Base-by-base conservation (phyloP, 37 sponge, comb jelly and placozoan species). In the Crambe crambe region DNA sequence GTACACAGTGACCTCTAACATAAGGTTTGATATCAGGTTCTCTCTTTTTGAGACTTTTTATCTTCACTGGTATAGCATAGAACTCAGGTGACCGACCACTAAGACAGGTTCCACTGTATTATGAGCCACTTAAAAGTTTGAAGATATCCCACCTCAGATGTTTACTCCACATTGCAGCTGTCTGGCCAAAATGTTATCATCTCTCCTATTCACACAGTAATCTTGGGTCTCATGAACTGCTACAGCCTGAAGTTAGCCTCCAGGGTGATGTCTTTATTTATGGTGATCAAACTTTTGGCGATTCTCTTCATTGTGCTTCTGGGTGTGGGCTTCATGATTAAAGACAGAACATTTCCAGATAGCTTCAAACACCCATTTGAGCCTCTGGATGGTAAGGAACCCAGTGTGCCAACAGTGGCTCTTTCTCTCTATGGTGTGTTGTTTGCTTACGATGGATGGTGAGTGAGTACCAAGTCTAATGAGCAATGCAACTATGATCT, bases 361-460 rank as follows among this genome's bases (percentile, higher is more conserved):
- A 20, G 2, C 21, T 32, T 69, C 30, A 67, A 57, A 0, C 56
- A 68, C 17, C 70, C 70, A 29, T 79, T 79, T 51, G 26, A 68
- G 39, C 12, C 58, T 22, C 9, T 58, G 23, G 42, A 59, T 34
- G 76, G 76, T 31, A 17, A 65, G 17, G 32, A 18, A 6, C 31
- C 31, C 31, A 31, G 32, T 8, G 5, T 65, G 1, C 30, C 31
- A 5, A 63, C 77, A 36, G 34, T 88, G 54, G 85, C 75, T 26
- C 77, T 95, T 1, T 86, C 86, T 17, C 51, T 95, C 42, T 95
- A 95, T 75, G 56, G 83, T 25, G 85, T 87, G 8, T 30, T 85
- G 18, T 95, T 78, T 78, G 86, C 95, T 27, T 95, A 88, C 64
- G 86, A 91, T 56, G 95, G 92, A 81, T 95, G 95, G 95, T 95